Conservation (phyloP, 2,888 invertebrate genomes). For the Pherbina coryleti region DNA sequence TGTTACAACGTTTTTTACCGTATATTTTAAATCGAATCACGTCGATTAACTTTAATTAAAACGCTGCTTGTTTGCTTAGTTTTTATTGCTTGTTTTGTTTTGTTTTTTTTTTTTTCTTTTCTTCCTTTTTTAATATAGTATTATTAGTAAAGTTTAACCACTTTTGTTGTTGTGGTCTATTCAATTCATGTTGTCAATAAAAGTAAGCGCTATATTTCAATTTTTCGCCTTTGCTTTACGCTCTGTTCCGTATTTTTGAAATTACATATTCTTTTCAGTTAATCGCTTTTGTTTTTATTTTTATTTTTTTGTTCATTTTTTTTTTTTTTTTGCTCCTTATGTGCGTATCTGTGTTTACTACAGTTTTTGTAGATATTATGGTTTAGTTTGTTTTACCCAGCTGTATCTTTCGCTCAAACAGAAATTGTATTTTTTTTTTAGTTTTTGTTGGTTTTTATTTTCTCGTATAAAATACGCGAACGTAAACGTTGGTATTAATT, state of each 20-base stretch:
- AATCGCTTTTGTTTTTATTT: not conserved
- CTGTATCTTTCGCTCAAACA: not conserved
- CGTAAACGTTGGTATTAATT: constrained; percentile 32
- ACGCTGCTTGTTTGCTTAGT: not conserved
- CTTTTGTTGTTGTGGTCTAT: not conserved
- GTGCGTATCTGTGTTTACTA: constrained; percentile 29
- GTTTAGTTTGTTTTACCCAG: not conserved
- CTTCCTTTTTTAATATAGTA: not conserved
- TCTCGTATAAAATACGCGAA: constrained; percentile 26
- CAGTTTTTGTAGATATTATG: not conserved
- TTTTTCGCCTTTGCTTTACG: not conserved
- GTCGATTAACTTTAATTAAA: not conserved
- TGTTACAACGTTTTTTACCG: no score
- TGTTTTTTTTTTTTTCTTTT: not conserved
- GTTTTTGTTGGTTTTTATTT: not conserved
- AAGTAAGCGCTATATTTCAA: not conserved
- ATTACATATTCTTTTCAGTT: not conserved
- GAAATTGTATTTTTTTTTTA: not conserved
- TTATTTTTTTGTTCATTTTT: not conserved
- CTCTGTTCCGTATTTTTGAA: not conserved
- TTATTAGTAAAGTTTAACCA: not conserved
- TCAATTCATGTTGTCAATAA: no score
- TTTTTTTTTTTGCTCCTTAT: not conserved
- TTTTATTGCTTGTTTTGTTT: not conserved
- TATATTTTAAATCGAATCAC: no score